Conservation (phyloP, 2,113 vertebrate species). For the Spermophilus dauricus region DNA sequence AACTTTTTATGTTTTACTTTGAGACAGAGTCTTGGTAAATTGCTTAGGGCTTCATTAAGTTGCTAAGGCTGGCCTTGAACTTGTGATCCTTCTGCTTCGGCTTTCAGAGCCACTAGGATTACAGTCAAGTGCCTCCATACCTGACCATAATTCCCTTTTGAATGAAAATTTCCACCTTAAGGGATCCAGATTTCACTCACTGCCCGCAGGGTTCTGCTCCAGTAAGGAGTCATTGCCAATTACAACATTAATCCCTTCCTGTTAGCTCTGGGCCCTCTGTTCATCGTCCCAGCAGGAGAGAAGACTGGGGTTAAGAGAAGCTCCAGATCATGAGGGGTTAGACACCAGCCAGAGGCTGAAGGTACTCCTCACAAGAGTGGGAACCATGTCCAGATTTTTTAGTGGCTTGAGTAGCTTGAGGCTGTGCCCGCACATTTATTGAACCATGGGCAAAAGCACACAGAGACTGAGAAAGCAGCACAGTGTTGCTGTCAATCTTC, state of each 20-base stretch:
- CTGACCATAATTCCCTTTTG: background rate
- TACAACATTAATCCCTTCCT: background rate
- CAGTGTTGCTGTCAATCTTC: background rate
- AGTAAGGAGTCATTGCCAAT: background rate
- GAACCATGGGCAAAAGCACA: background rate
- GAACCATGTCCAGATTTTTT: background rate
- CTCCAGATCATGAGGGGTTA: background rate
- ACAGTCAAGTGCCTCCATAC: too few species aligned
- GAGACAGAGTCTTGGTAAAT: too few species aligned
- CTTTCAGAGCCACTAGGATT: too few species aligned
- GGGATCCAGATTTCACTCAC: background rate
- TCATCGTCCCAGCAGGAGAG: background rate
- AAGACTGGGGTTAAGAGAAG: background rate
- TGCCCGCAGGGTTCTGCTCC: background rate
- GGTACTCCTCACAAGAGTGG: background rate
- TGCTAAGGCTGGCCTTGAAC: too few species aligned
- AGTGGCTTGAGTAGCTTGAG: background rate
- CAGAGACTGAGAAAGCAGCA: background rate
- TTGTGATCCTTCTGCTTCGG: too few species aligned
- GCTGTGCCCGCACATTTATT: background rate
- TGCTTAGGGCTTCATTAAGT: too few species aligned
- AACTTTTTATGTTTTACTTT: too few species aligned
- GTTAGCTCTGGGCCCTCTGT: background rate
- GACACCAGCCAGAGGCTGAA: background rate
- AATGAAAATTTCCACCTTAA: constrained; percentile 51